Percentiles rank a stretch among this genome's conserved stretches.
These are phyloP conservation scores for Larimichthys polyactis DNA, from an alignment of 2,113 vertebrate species.

Conservation along the genomic window DNA sequence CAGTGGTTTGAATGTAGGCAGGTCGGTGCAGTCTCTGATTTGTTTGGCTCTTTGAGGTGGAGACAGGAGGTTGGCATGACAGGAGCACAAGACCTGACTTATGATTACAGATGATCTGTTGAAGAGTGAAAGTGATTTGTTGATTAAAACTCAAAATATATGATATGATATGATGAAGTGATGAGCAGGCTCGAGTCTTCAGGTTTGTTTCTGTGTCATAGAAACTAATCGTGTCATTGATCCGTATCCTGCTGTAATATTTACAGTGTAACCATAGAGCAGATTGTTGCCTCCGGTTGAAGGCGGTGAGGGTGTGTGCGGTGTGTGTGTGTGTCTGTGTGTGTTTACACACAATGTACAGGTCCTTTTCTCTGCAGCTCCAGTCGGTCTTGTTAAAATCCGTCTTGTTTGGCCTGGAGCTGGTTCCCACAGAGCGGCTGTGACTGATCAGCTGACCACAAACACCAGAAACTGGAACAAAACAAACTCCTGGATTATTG, in stretches of 20 bases:
- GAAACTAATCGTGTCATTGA: not conserved
- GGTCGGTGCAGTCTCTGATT: no score
- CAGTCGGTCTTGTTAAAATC: not conserved
- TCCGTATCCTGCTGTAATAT: conserved; percentile 9
- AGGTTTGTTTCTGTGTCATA: no score
- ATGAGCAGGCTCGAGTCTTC: not conserved
- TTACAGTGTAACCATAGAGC: conserved; percentile 14
- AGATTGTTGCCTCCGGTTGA: not conserved
- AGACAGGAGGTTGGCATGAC: no score
- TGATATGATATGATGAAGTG: not conserved
- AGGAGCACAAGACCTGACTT: no score
- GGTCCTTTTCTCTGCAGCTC: not conserved
- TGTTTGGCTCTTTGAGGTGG: no score
- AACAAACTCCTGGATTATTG: not conserved
- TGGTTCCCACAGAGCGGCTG: conserved; percentile 3
- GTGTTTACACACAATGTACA: not conserved
- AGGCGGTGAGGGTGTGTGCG: not conserved
- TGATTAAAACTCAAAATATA: not conserved
- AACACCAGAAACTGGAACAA: not conserved
- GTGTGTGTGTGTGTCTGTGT: conserved; percentile 24
- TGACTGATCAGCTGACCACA: conserved; percentile 8
- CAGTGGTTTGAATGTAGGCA: no score
- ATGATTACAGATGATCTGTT: not conserved
- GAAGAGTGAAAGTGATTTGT: not conserved
- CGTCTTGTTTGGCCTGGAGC: conserved; percentile 16